phyloP scores from a whole-genome alignment of 2,888 invertebrate species.

The Polydrusus tereticollis region DNA sequence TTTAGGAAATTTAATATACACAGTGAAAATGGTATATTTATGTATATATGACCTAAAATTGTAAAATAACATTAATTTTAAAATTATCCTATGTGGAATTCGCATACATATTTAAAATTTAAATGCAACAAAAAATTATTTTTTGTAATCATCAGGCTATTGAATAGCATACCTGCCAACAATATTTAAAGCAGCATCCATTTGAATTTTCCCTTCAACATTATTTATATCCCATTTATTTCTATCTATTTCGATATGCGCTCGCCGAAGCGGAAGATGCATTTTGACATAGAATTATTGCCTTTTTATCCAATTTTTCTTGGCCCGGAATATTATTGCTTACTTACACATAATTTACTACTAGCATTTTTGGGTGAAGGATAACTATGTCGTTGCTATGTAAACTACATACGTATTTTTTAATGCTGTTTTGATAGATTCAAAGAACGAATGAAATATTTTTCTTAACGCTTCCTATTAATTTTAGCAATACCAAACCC shows the following conservation, averaged over 20 bases:
- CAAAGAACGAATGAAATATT: too few relatives aligned
- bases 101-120: too few relatives aligned
- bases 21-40: too few relatives aligned
- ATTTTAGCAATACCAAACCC: too few relatives aligned
- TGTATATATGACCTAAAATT: too few relatives aligned
- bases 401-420: neutral
- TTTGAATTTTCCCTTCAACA: conserved; percentile 35
- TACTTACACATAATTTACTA: conserved; percentile 17
- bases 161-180: neutral
- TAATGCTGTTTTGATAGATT: neutral
- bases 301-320: conserved; percentile 36
- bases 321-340: conserved; percentile 22
- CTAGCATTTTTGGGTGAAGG: conserved; percentile 22
- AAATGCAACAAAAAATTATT: too few relatives aligned
- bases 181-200: conserved; percentile 18
- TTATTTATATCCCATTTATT: conserved; percentile 32
- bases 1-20: too few relatives aligned
- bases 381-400: neutral
- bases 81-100: too few relatives aligned
- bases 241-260: conserved; percentile 18
- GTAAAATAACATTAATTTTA: too few relatives aligned
- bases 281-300: conserved; percentile 36
- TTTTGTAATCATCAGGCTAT: too few relatives aligned
- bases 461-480: too few relatives aligned
- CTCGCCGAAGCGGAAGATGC: conserved; percentile 23